These are phyloP conservation scores for Motacilla alba DNA, from an alignment of 2,113 vertebrate genomes.

Conservation along the genomic window DNA sequence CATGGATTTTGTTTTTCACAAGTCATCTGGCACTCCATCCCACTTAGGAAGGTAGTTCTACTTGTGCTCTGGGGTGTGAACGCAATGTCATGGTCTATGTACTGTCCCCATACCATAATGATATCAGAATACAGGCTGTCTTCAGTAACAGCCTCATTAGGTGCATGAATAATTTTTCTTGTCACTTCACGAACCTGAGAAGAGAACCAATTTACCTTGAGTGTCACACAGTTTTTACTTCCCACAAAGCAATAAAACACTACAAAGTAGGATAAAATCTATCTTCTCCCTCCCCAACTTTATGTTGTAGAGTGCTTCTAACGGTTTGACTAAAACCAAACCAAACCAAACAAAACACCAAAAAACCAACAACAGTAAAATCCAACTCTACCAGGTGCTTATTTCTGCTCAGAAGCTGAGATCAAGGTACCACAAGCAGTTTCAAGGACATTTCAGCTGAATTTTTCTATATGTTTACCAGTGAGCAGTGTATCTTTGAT, in stretches of 20 bases:
- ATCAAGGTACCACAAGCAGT: background rate
- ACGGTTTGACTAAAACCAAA: background rate
- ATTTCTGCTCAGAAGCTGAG: background rate
- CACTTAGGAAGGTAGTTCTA: slow-evolving; percentile 11
- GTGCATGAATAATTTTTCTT: slow-evolving; percentile 75
- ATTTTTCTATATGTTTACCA: background rate
- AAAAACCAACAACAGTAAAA: background rate
- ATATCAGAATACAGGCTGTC: slow-evolving; percentile 84
- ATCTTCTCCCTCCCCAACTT: background rate
- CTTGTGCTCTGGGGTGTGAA: slow-evolving; percentile 87
- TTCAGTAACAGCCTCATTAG: slow-evolving; percentile 68
- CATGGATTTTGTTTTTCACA: slow-evolving; percentile 81
- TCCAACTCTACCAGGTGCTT: background rate
- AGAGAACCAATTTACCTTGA: background rate
- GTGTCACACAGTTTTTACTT: background rate
- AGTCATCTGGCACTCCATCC: slow-evolving; percentile 69
- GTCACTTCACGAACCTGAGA: slow-evolving; percentile 86
- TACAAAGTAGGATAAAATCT: background rate
- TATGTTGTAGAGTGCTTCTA: background rate
- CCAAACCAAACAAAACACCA: background rate
- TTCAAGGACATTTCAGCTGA: background rate
- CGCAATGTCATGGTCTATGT: slow-evolving; percentile 88
- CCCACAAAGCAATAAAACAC: background rate
- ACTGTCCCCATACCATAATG: slow-evolving; percentile 92
- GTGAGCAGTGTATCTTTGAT: background rate